Conservation (phyloP, 1,140 invertebrate species). For the Tetramorium alpestre region DNA sequence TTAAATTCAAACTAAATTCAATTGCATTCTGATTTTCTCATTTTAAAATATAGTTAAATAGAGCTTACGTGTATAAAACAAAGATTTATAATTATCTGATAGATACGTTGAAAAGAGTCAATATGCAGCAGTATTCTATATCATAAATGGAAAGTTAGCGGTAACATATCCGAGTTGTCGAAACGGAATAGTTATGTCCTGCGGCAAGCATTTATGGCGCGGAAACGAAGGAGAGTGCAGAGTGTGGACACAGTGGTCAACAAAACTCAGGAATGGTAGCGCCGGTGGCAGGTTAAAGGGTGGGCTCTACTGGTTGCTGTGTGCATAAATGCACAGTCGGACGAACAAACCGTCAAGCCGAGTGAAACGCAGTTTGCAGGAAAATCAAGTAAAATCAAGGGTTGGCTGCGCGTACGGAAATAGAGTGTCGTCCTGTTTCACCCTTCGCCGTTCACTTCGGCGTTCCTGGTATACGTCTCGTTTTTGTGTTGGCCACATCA, state of each 20-base stretch:
- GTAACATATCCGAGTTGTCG: slow-evolving; percentile 43
- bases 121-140: background rate
- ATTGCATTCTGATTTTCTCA: background rate
- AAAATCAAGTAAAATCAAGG: slow-evolving; percentile 66
- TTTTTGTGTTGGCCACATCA: slow-evolving; percentile 5
- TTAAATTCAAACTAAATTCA: background rate
- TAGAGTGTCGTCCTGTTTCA: slow-evolving; percentile 64
- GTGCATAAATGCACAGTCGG: slow-evolving; percentile 72
- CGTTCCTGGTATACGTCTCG: background rate
- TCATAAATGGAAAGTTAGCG: slow-evolving; percentile 10
- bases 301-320: slow-evolving; percentile 17
- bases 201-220: slow-evolving; percentile 66
- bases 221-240: slow-evolving; percentile 65
- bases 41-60: background rate
- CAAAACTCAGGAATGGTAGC: slow-evolving; percentile 66
- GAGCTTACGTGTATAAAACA: background rate
- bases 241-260: slow-evolving; percentile 58
- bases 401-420: slow-evolving; percentile 64
- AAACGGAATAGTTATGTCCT: slow-evolving; percentile 39
- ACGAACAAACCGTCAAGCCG: slow-evolving; percentile 64
- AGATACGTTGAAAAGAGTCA: background rate
- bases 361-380: slow-evolving; percentile 69
- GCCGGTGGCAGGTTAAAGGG: slow-evolving; percentile 33
- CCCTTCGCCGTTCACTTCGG: slow-evolving; percentile 30
- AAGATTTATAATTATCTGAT: background rate